These are phyloP conservation scores for Perccottus glenii DNA, from an alignment of 2,113 vertebrate species.

Conservation along the genomic window DNA sequence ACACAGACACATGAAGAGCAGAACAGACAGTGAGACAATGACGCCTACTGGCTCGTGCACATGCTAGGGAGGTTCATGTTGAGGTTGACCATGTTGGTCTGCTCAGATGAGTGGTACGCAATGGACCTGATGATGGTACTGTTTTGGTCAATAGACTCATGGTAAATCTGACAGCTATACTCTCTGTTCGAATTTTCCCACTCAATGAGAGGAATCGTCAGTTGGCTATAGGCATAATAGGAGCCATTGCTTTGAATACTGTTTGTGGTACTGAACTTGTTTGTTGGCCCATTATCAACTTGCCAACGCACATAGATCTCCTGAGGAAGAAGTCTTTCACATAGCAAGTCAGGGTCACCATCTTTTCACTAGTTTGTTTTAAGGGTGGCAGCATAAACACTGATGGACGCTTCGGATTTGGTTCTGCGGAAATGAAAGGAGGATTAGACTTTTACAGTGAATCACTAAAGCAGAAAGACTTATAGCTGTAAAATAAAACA, in stretches of 20 bases:
- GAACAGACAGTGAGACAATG: slow-evolving; percentile 51
- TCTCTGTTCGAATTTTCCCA: slow-evolving; percentile 49
- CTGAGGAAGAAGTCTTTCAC: slow-evolving; percentile 77
- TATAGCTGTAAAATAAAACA: background rate
- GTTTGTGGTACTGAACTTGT: slow-evolving; percentile 45
- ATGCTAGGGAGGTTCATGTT: slow-evolving; percentile 57
- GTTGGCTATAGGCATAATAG: slow-evolving; percentile 72
- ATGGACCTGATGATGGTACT: slow-evolving; percentile 67
- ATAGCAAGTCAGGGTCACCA: slow-evolving; percentile 78
- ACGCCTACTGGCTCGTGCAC: slow-evolving; percentile 66
- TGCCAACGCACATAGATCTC: slow-evolving; percentile 77
- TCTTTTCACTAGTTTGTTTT: slow-evolving; percentile 35
- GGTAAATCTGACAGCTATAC: slow-evolving; percentile 75
- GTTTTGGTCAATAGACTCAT: slow-evolving; percentile 55
- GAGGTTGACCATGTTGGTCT: slow-evolving; percentile 65
- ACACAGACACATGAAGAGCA: slow-evolving; percentile 62
- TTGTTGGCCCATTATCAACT: slow-evolving; percentile 54
- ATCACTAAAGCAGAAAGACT: background rate
- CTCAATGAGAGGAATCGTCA: slow-evolving; percentile 6
- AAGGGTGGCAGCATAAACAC: slow-evolving; percentile 75
- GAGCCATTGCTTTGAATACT: slow-evolving; percentile 25
- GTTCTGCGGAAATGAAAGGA: slow-evolving; percentile 62
- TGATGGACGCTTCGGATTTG: slow-evolving; percentile 26
- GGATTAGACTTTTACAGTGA: slow-evolving; percentile 33
- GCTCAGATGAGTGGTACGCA: slow-evolving; percentile 28